Conservation (phyloP, 2,113 vertebrate genomes). For the Carlito syrichta region DNA sequence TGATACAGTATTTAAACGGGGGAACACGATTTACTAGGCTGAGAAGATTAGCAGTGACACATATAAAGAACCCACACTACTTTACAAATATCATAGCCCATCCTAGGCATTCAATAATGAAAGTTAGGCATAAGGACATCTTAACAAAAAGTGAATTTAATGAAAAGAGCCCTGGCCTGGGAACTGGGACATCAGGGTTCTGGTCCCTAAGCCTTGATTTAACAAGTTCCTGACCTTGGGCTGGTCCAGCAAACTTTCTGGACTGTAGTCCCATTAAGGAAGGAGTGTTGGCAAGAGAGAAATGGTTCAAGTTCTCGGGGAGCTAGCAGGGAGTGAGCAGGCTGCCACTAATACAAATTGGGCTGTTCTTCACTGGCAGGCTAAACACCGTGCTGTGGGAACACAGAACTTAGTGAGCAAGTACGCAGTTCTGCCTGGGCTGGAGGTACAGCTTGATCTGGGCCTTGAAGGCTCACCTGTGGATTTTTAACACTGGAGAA, state of each 20-base stretch:
- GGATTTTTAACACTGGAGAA: neutral
- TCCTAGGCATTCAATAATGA: neutral
- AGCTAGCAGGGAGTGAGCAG: neutral
- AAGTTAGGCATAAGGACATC: neutral
- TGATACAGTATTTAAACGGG: neutral
- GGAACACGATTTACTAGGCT: neutral
- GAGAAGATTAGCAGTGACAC: neutral
- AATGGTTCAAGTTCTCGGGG: neutral
- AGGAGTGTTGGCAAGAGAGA: neutral
- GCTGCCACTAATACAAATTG: neutral
- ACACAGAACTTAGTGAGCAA: rapidly evolving
- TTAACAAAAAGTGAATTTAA: neutral
- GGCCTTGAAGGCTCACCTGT: neutral
- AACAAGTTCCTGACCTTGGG: neutral
- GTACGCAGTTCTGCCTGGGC: neutral
- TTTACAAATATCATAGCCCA: neutral
- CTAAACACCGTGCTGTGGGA: neutral
- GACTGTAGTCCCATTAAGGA: neutral
- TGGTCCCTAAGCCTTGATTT: neutral
- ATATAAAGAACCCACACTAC: neutral
- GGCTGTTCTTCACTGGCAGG: neutral
- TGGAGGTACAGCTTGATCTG: neutral
- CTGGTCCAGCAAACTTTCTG: neutral
- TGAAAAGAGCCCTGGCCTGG: neutral
- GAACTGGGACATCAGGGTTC: neutral